These are phyloP conservation scores for Strix uralensis DNA, from an alignment of 2,113 vertebrate genomes.

Conservation along the genomic window DNA sequence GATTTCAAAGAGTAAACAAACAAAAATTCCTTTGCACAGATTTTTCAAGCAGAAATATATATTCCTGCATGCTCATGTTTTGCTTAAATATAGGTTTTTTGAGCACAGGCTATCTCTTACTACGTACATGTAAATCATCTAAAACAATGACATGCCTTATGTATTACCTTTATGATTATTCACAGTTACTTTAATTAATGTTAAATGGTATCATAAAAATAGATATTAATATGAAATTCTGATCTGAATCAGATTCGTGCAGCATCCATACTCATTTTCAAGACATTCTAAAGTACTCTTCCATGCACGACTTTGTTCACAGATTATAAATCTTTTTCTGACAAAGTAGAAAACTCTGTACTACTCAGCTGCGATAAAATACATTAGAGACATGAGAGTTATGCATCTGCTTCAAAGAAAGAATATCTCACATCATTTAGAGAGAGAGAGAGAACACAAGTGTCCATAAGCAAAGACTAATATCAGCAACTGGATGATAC, in stretches of 20 bases:
- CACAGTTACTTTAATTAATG: background rate
- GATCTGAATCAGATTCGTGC: background rate
- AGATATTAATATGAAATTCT: background rate
- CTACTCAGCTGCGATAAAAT: background rate
- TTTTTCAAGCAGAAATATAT: background rate
- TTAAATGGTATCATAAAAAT: background rate
- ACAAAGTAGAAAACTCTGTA: background rate
- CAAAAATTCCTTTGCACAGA: background rate
- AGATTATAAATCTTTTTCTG: background rate
- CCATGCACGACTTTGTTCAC: background rate
- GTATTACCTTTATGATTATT: background rate
- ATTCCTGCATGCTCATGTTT: background rate
- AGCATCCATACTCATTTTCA: background rate
- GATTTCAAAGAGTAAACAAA: background rate
- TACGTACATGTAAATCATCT: background rate
- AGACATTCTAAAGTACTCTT: background rate
- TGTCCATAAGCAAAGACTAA: background rate
- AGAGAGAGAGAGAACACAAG: background rate
- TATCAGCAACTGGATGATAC: background rate
- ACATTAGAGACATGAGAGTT: background rate
- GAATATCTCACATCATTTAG: background rate
- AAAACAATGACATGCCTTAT: background rate
- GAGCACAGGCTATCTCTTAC: background rate
- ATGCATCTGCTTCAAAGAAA: background rate
- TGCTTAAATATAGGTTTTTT: background rate